Percentiles rank a stretch among this genome's conserved stretches.
Evolutionary conservation across 2,797 vertebrate species (phyloP).

Genomic region (Agapornis canus): DNA sequence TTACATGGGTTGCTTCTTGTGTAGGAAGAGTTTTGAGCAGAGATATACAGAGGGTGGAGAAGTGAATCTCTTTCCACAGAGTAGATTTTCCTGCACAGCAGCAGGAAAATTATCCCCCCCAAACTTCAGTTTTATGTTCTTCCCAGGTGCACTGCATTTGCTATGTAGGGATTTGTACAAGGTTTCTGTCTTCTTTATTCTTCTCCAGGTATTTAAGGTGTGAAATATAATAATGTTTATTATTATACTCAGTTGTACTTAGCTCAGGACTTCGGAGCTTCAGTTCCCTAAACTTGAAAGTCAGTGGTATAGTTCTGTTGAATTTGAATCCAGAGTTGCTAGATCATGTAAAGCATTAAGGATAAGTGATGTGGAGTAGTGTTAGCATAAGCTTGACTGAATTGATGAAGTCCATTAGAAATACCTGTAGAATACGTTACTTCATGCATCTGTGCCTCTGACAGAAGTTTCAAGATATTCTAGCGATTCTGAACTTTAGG

Average conservation of each 20-base stretch:
- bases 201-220: not conserved
- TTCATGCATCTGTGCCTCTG: not conserved
- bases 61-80: not conserved
- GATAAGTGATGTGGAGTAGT: not conserved
- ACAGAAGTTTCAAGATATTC: not conserved
- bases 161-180: not conserved
- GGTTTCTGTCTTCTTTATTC: not conserved
- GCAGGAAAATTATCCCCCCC: not conserved
- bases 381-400: not conserved
- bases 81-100: not conserved
- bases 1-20: not conserved
- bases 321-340: not conserved
- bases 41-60: not conserved
- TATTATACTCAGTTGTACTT: not conserved
- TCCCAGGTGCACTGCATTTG: not conserved
- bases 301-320: not conserved
- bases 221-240: not conserved
- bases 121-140: not conserved
- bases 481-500: not conserved
- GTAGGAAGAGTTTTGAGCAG: not conserved
- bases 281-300: not conserved
- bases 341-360: not conserved
- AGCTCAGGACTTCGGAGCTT: not conserved
- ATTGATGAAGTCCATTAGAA: not conserved
- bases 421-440: not conserved